Conservation (phyloP, 2,797 vertebrate species). For the Sebastes ruberrimus region DNA sequence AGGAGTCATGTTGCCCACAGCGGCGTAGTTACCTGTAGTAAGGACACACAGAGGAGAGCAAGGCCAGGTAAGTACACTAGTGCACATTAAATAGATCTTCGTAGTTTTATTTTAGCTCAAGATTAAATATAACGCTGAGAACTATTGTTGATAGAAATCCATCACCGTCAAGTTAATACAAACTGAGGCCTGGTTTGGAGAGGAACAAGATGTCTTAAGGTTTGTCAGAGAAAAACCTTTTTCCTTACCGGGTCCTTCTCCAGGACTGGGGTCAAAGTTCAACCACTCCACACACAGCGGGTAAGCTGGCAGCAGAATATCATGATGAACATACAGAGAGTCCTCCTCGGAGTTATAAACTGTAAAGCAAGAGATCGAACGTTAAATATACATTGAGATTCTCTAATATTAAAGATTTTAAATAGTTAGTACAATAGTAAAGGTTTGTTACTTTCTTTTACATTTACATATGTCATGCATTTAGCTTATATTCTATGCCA, state of each 20-base stretch:
- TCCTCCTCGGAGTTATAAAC: slow-evolving; percentile 95
- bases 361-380: slow-evolving; percentile 54
- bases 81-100: neutral
- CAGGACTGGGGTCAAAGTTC: slow-evolving; percentile 95
- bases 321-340: slow-evolving; percentile 95
- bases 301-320: slow-evolving; percentile 94
- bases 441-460: neutral
- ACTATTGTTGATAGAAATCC: neutral
- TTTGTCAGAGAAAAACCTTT: neutral
- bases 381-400: neutral
- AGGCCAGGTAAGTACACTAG: neutral
- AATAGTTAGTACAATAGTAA: no score
- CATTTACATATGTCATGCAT: neutral
- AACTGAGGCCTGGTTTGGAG: neutral
- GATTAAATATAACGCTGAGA: neutral
- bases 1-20: slow-evolving; percentile 97
- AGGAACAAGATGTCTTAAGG: neutral
- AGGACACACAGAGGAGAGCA: neutral
- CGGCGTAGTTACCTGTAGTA: slow-evolving; percentile 88
- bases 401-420: neutral
- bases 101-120: neutral
- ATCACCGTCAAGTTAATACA: neutral
- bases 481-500: neutral
- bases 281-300: slow-evolving; percentile 95
- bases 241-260: slow-evolving; percentile 84